Base-by-base conservation (phyloP, 2,113 vertebrate species). In the Microcebus jonahi region DNA sequence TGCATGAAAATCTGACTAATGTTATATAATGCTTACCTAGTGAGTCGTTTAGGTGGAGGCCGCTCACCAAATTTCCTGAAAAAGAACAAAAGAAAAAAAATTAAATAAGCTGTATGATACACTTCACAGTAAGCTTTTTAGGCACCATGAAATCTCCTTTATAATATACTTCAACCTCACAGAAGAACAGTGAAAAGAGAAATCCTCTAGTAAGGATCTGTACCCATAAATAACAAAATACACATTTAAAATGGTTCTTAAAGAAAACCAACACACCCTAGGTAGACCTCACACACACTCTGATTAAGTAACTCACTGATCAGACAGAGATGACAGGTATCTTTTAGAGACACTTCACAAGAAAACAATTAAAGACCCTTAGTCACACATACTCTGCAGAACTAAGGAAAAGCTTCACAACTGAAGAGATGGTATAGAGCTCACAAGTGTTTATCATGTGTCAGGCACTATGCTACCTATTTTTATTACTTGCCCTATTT, bases 31-130 rank as follows among this genome's bases (percentile, higher is more conserved):
- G 63, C 99, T 99, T 99, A 99, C 99, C 99, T 99, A 90, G 99
- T 99, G 95, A 99, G 99, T 98, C 99, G 99, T 98, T 99, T 99
- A 96, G 99, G 99, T 99, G 99, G 99, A 99, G 99, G 99, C 98
- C 99, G 99, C 99, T 99, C 99, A 99, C 99, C 99, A 98, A 99
- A 99, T 99, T 99, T 99, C 99, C 99, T 99, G 97, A 36, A 98
- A 97, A 95, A 75, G 97, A 97, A 94, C 81, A 34, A 36, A 55
- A 70, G 65, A 68, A 79, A 48, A 96, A 87, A 93, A 97, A 96
- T 91, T 95, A 95, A 97, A 39, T 9, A 81, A 31, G 39, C 17
- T 45, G 1, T 94, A 39, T 71, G 18, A 95, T 18, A 91, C 3
- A 83, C 50, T 95, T 96, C 88, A 95, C 21, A 83, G 12, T 63